These are phyloP conservation scores for Drosophila borborema DNA, from an alignment of 2,888 invertebrate genomes.

Conservation along the genomic window DNA sequence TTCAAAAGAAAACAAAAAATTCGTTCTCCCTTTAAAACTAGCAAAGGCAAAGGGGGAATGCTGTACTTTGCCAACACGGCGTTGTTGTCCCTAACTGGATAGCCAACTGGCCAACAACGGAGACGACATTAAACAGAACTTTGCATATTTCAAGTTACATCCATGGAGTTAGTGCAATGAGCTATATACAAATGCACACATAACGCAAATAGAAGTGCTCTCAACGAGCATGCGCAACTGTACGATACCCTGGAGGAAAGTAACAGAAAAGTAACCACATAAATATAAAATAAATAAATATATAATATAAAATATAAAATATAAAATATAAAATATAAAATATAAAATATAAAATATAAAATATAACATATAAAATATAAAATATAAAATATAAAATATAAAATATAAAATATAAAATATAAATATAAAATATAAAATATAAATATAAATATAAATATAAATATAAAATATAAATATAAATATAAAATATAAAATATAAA, in stretches of 20 bases:
- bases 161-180: conserved; percentile 33
- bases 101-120: conserved; percentile 30
- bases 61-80: conserved; percentile 43
- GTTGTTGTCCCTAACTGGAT: conserved; percentile 23
- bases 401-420: no score
- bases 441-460: no score
- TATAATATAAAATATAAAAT: no score
- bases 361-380: no score
- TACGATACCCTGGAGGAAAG: neutral
- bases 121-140: conserved; percentile 65
- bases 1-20: conserved; percentile 28
- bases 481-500: no score
- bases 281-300: no score
- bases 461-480: no score
- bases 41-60: conserved; percentile 44
- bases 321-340: no score
- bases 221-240: neutral
- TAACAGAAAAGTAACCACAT: no score
- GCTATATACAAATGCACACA: conserved; percentile 17
- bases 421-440: no score
- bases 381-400: no score
- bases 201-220: neutral
- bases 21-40: conserved; percentile 20
- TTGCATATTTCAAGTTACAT: conserved; percentile 65
- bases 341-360: no score